A percentile compares a stretch with the other conserved stretches of the same genome.
phyloP scores from a whole-genome alignment of 2,113 vertebrate species.

The Cyprinus carpio region DNA sequence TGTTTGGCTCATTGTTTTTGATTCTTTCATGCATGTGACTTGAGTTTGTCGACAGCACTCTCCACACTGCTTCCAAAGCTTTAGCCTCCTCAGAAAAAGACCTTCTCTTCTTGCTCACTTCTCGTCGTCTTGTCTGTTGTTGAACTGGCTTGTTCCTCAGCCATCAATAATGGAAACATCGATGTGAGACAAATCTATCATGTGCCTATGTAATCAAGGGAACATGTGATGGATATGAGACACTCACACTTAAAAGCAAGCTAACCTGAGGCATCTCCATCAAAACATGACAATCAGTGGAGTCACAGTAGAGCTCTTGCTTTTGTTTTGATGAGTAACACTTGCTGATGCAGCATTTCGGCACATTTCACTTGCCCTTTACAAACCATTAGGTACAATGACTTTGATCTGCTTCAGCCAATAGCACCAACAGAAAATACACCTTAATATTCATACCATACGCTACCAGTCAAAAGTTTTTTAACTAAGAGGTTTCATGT shows the following conservation, averaged over 20 bases:
- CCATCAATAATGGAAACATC: slow-evolving; percentile 93
- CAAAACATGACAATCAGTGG: not conserved
- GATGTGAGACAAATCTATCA: slow-evolving; percentile 99
- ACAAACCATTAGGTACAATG: not conserved
- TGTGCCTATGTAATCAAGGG: slow-evolving; percentile 82
- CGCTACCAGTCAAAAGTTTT: too few relatives aligned
- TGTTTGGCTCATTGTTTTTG: slow-evolving; percentile 13
- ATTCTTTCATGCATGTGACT: not conserved
- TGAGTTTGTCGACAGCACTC: not conserved
- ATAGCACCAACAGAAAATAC: not conserved
- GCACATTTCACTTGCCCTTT: not conserved
- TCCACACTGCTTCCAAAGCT: not conserved
- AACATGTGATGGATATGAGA: slow-evolving; percentile 42
- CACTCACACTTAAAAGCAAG: slow-evolving; percentile 7
- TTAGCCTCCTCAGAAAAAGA: slow-evolving; percentile 12
- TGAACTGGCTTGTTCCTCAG: slow-evolving; percentile 71
- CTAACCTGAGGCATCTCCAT: slow-evolving; percentile 2
- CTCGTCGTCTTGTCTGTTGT: not conserved
- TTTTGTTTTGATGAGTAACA: not conserved
- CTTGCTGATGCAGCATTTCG: not conserved
- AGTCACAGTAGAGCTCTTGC: not conserved
- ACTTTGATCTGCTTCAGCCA: not conserved
- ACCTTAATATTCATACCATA: too few relatives aligned
- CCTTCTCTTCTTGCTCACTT: not conserved
- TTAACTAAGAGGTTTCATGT: too few relatives aligned